A percentile compares a stretch with the other conserved stretches of the same genome.
Evolutionary conservation across 1,140 invertebrate species (phyloP).

Genomic region (Calosoma granatense): DNA sequence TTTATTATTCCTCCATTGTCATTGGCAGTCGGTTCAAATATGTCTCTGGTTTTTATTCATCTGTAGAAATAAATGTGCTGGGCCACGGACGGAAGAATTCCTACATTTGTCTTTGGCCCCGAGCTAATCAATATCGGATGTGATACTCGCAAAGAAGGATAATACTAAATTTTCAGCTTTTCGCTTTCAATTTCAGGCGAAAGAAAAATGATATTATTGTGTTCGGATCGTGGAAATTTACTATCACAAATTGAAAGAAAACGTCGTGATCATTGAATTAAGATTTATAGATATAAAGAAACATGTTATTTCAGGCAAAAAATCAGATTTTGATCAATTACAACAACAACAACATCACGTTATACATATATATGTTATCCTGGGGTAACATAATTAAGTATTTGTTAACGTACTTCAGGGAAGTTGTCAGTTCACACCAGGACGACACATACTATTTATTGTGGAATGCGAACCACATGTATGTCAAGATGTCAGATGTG

Average conservation of each 20-base stretch:
- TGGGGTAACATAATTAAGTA: too few species aligned
- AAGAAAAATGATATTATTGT: constrained; percentile 6
- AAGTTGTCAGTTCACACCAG: too few species aligned
- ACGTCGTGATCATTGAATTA: not conserved
- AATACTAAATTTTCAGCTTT: constrained; percentile 7
- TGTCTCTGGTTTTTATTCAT: not conserved
- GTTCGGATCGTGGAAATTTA: not conserved
- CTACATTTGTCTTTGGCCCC: not conserved
- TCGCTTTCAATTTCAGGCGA: not conserved
- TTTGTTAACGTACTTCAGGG: too few species aligned
- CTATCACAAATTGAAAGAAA: not conserved
- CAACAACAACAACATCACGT: too few species aligned
- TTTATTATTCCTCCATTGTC: constrained; percentile 1
- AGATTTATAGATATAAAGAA: too few species aligned
- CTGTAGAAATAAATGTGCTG: not conserved
- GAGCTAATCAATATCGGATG: not conserved
- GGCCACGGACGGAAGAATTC: not conserved
- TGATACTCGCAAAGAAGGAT: not conserved
- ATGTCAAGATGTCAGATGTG: too few species aligned
- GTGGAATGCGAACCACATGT: too few species aligned
- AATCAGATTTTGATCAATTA: too few species aligned
- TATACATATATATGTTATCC: too few species aligned
- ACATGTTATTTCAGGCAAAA: too few species aligned
- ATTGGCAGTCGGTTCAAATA: not conserved
- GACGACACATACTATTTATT: too few species aligned